Evolutionary conservation across 2,797 vertebrate species (phyloP).

Genomic region (Lophotriccus pileatus): DNA sequence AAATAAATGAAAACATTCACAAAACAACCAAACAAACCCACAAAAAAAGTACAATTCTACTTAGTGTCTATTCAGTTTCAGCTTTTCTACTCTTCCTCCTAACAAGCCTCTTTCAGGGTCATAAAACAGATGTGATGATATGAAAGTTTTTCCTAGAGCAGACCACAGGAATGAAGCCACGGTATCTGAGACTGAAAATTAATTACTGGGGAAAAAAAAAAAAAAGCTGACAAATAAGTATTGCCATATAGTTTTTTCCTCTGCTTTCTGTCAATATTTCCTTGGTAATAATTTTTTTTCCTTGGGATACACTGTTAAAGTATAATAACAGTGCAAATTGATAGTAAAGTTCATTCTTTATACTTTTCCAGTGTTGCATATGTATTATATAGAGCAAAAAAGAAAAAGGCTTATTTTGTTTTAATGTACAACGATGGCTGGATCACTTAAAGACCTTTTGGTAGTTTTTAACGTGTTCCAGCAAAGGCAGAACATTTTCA

Average conservation of each 20-base stretch:
- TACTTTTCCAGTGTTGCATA: slow-evolving; percentile 76
- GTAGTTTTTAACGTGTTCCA: background rate
- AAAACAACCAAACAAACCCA: background rate
- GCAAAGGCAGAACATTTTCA: background rate
- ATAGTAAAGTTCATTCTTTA: slow-evolving; percentile 71
- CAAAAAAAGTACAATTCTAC: background rate
- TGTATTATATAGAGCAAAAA: slow-evolving; percentile 76
- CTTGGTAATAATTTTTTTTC: slow-evolving; percentile 53
- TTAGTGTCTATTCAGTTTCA: background rate
- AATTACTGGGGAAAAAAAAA: background rate
- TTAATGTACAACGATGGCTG: slow-evolving; percentile 89
- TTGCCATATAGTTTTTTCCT: background rate
- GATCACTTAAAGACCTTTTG: slow-evolving; percentile 77
- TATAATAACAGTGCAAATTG: slow-evolving; percentile 72
- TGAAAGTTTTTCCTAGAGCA: background rate
- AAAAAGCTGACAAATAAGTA: background rate
- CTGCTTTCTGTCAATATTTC: slow-evolving; percentile 58
- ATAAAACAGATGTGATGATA: background rate
- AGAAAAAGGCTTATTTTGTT: slow-evolving; percentile 78
- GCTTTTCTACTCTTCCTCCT: background rate
- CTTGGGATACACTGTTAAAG: slow-evolving; percentile 66
- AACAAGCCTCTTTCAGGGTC: background rate
- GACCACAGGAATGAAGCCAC: background rate
- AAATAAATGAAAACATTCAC: background rate
- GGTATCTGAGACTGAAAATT: background rate